Conservation (phyloP, 2,113 vertebrate genomes). For the Pangasianodon gigas region DNA sequence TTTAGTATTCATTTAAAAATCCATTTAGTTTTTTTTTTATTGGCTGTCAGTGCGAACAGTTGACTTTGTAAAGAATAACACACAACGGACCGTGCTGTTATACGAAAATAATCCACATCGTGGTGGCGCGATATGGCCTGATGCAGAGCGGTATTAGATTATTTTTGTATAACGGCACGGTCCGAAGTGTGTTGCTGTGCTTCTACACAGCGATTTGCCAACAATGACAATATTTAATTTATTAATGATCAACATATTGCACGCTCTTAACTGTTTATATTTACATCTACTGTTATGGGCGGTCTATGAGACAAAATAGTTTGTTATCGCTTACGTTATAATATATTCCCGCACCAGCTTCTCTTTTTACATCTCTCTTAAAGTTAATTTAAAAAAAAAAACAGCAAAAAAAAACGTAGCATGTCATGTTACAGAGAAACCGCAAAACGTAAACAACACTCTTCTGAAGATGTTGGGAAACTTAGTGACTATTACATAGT, state of each 20-base stretch:
- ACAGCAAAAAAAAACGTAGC: not conserved
- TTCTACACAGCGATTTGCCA: not conserved
- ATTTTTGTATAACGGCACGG: not conserved
- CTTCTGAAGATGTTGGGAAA: not conserved
- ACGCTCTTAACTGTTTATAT: not conserved
- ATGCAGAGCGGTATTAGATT: not conserved
- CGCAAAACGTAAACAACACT: not conserved
- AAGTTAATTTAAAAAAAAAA: not conserved
- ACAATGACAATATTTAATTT: not conserved
- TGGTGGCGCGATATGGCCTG: not conserved
- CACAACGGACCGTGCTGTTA: not conserved
- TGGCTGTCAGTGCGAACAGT: not conserved
- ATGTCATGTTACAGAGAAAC: not conserved
- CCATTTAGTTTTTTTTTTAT: not conserved
- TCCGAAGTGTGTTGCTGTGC: not conserved
- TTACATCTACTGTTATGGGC: not conserved
- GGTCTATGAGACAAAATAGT: not conserved
- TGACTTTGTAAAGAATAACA: not conserved
- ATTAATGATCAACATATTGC: not conserved
- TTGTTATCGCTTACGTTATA: not conserved
- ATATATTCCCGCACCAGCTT: not conserved
- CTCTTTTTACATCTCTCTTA: not conserved
- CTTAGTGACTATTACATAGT: not conserved
- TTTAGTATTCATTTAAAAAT: conserved; percentile 3
- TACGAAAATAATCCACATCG: not conserved